Percentiles rank a stretch among this genome's conserved stretches.
Conservation (phyloP, 2,797 vertebrate species). For the Melanotaenia maccullochi region DNA sequence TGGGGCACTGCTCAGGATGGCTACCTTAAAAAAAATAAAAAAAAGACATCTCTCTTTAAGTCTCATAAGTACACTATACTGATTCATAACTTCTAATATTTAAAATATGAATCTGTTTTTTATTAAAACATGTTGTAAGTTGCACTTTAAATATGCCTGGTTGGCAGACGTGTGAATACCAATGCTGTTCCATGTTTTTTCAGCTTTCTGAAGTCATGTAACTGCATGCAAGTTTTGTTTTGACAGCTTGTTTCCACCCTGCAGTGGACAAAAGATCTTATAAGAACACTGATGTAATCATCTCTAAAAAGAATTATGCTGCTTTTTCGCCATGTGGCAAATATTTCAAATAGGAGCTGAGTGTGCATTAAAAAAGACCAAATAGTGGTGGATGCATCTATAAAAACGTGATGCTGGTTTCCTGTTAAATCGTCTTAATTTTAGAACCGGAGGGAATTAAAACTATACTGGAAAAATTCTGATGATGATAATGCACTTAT, state of each 20-base stretch:
- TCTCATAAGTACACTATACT: not conserved
- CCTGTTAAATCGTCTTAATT: not conserved
- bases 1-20: too few relatives aligned
- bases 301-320: not conserved
- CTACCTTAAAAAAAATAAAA: too few relatives aligned
- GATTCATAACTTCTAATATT: not conserved
- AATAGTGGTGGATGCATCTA: not conserved
- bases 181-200: not conserved
- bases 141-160: not conserved
- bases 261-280: not conserved
- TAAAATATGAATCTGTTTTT: too few relatives aligned
- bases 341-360: not conserved
- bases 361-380: slow-evolving; percentile 1
- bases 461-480: not conserved
- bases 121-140: not conserved
- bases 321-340: not conserved
- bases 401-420: not conserved
- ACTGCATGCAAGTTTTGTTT: not conserved
- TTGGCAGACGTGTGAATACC: not conserved
- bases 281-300: not conserved
- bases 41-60: too few relatives aligned
- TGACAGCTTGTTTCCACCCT: slow-evolving; percentile 2
- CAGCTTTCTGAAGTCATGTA: slow-evolving; percentile 1
- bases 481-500: not conserved
- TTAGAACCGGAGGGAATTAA: not conserved